Percentiles rank a stretch among this genome's conserved stretches.
phyloP scores from a whole-genome alignment of 2,797 vertebrate species.

The Silurus lanzhouensis region DNA sequence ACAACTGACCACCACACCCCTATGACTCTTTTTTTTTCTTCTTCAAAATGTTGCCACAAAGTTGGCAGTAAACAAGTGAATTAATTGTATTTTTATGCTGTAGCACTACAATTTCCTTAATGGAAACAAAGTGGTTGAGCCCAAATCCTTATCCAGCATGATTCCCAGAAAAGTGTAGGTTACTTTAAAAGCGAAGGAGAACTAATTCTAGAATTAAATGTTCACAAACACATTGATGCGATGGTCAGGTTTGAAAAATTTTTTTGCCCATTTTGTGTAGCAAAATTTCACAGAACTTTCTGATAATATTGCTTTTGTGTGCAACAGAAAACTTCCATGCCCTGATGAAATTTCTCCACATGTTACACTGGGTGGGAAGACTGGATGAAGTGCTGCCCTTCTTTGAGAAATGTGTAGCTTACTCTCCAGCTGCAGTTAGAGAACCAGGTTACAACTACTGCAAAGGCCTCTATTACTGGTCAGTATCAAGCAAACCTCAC shows the following conservation, averaged over 20 bases:
- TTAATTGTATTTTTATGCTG: not conserved
- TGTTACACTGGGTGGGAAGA: conserved; percentile 67
- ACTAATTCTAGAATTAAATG: not conserved
- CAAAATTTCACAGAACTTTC: not conserved
- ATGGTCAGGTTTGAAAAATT: not conserved
- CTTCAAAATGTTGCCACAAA: not conserved
- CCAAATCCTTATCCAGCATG: not conserved
- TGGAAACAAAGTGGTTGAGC: not conserved
- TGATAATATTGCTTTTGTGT: conserved; percentile 12
- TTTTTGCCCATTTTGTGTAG: not conserved
- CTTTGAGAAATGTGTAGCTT: conserved; percentile 61
- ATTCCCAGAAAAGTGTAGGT: not conserved
- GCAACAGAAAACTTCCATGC: conserved; percentile 66
- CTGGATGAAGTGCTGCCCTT: conserved; percentile 63
- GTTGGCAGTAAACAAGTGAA: not conserved
- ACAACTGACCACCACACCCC: not conserved
- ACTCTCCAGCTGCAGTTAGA: conserved; percentile 53
- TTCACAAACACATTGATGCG: not conserved
- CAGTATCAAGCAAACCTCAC: conserved; percentile 37
- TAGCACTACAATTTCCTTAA: not conserved
- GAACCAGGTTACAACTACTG: conserved; percentile 71
- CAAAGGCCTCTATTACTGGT: conserved; percentile 72
- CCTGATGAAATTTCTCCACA: conserved; percentile 63
- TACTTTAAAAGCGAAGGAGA: not conserved
- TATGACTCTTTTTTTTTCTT: no score